A percentile compares a stretch with the other conserved stretches of the same genome.
Conservation (phyloP, 2,888 invertebrate species). For the Xestoiulus laeticollis region DNA sequence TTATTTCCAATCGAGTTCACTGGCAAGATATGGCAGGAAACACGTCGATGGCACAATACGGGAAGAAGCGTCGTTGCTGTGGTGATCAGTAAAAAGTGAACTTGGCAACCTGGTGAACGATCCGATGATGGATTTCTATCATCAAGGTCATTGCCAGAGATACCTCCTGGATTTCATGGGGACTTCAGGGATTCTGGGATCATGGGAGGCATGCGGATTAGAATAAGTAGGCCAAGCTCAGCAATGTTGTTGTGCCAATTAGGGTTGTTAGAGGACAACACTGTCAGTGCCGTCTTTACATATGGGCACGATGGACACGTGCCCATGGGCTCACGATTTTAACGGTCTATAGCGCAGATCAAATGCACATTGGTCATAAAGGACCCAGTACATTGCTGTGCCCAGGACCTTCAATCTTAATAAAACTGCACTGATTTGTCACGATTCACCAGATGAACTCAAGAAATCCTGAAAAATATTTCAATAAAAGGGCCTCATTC, state of each 20-base stretch:
- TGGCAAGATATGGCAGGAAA: neutral
- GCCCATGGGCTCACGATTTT: no score
- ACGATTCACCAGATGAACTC: no score
- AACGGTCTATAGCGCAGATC: no score
- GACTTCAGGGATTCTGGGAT: neutral
- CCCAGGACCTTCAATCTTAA: no score
- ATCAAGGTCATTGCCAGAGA: constrained; percentile 11
- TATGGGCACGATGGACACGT: no score
- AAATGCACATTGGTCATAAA: no score
- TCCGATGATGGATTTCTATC: neutral
- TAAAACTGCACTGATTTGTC: no score
- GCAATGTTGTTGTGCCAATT: neutral
- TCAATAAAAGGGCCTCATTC: no score
- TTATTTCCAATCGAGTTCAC: neutral
- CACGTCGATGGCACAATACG: neutral
- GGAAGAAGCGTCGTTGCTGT: constrained; percentile 24
- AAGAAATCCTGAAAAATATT: no score
- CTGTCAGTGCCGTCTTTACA: no score
- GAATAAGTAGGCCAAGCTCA: neutral
- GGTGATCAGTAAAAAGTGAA: neutral
- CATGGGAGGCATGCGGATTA: neutral
- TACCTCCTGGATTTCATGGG: neutral
- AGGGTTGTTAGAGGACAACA: neutral
- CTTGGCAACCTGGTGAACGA: constrained; percentile 25
- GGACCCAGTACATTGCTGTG: no score